Conservation (phyloP, 1,140 invertebrate genomes). For the Geopemphigus sp. region DNA sequence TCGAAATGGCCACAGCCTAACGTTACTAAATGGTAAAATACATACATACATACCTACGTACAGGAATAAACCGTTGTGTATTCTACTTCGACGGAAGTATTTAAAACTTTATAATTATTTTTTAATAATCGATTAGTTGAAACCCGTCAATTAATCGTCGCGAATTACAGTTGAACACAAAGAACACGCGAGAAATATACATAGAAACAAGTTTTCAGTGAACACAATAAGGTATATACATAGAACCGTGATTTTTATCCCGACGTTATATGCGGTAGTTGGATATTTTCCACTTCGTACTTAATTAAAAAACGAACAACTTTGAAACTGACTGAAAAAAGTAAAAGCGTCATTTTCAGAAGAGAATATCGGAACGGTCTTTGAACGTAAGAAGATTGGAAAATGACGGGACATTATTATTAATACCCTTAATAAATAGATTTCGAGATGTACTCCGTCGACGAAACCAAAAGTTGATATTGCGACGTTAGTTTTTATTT, state of each 20-base stretch:
- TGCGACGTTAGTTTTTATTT: constrained; percentile 4
- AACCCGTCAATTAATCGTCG: background rate
- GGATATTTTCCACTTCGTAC: background rate
- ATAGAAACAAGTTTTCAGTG: too few relatives aligned
- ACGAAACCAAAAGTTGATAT: background rate
- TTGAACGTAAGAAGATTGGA: constrained; percentile 2
- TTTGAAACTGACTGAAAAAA: background rate
- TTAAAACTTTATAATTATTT: too few relatives aligned
- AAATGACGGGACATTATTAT: background rate
- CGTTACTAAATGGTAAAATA: too few relatives aligned
- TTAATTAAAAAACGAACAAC: constrained; percentile 1
- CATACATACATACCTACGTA: too few relatives aligned
- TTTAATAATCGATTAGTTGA: too few relatives aligned
- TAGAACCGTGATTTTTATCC: background rate
- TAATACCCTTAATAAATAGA: background rate
- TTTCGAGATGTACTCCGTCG: too few relatives aligned
- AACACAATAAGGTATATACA: too few relatives aligned
- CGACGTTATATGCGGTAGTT: background rate
- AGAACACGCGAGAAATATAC: too few relatives aligned
- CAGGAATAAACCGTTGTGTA: too few relatives aligned
- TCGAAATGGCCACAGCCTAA: too few relatives aligned
- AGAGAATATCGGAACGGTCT: too few relatives aligned
- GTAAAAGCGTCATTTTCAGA: constrained; percentile 4
- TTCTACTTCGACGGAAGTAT: too few relatives aligned
- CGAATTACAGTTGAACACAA: background rate